Conservation (phyloP, 2,888 invertebrate genomes). For the Caenorhabditis macrosperma region DNA sequence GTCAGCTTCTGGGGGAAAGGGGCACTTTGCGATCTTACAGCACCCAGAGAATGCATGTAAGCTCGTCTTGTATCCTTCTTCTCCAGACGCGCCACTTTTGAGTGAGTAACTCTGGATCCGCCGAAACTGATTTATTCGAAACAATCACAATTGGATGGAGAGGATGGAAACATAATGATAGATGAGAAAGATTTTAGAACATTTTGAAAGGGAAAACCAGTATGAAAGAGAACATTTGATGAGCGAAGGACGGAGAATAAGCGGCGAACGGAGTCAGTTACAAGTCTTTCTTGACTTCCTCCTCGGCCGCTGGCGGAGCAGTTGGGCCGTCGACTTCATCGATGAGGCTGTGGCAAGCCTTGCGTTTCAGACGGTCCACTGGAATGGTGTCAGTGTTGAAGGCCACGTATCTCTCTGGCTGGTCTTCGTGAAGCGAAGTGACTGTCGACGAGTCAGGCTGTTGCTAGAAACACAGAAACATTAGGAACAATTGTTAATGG, state of each 20-base stretch:
- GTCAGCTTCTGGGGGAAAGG: slow-evolving; percentile 2
- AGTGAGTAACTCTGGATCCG: background rate
- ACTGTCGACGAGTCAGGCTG: slow-evolving; percentile 41
- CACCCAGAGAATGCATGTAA: slow-evolving; percentile 8
- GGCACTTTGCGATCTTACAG: slow-evolving; percentile 25
- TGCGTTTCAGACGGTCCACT: slow-evolving; percentile 30
- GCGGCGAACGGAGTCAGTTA: slow-evolving; percentile 14
- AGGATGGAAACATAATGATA: background rate
- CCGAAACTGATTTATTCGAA: slow-evolving; percentile 14
- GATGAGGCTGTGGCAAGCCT: slow-evolving; percentile 29
- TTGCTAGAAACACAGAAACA: slow-evolving; percentile 17
- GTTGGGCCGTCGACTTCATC: slow-evolving; percentile 55
- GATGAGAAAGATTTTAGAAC: background rate
- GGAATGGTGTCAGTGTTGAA: slow-evolving; percentile 56
- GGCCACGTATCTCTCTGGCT: slow-evolving; percentile 38
- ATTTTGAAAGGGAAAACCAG: slow-evolving; percentile 34
- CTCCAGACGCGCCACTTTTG: background rate
- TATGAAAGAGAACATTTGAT: slow-evolving; percentile 35
- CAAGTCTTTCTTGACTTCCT: slow-evolving; percentile 33
- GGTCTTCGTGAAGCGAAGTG: slow-evolving; percentile 39
- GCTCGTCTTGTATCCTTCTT: slow-evolving; percentile 37
- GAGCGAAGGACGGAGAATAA: background rate
- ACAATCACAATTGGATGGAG: background rate
- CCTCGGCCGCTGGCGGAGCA: slow-evolving; percentile 29
- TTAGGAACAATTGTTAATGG: background rate